Evolutionary conservation across 2,888 invertebrate genomes (phyloP).

Genomic region (Philereme transversata): DNA sequence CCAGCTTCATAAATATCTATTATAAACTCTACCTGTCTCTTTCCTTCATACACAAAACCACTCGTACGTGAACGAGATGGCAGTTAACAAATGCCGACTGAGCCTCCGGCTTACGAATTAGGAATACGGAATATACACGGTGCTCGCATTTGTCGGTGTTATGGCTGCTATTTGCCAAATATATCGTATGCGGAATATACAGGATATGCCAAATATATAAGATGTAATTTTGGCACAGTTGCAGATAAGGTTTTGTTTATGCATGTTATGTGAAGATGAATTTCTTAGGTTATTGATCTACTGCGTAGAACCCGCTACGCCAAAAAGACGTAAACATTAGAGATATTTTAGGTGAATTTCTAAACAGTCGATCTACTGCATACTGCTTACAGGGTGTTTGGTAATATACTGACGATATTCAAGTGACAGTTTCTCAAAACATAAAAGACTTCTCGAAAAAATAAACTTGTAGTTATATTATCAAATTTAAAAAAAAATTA

Average conservation of each 20-base stretch:
- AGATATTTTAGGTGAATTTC: no score
- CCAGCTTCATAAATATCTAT: conserved; percentile 34
- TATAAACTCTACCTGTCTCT: conserved; percentile 26
- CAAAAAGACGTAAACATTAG: no score
- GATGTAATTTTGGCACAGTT: conserved; percentile 19
- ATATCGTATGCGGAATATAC: conserved; percentile 15
- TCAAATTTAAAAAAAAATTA: no score
- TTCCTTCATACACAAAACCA: not conserved
- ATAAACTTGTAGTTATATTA: no score
- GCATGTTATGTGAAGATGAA: conserved; percentile 17
- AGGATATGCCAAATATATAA: conserved; percentile 4
- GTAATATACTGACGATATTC: no score
- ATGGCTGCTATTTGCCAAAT: conserved; percentile 37
- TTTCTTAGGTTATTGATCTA: conserved; percentile 13
- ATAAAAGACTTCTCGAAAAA: no score
- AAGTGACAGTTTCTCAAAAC: no score
- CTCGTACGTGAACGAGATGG: conserved; percentile 22
- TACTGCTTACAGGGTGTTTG: no score
- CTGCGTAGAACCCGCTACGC: not conserved
- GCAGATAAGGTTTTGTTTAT: conserved; percentile 13
- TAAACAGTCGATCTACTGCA: no score
- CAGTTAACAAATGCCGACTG: conserved; percentile 17
- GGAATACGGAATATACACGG: conserved; percentile 33
- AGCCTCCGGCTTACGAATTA: conserved; percentile 30
- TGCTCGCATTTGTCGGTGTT: conserved; percentile 38